A percentile compares a stretch with the other conserved stretches of the same genome.
phyloP scores from a whole-genome alignment of 2,888 invertebrate genomes.

The Polyploca ridens region DNA sequence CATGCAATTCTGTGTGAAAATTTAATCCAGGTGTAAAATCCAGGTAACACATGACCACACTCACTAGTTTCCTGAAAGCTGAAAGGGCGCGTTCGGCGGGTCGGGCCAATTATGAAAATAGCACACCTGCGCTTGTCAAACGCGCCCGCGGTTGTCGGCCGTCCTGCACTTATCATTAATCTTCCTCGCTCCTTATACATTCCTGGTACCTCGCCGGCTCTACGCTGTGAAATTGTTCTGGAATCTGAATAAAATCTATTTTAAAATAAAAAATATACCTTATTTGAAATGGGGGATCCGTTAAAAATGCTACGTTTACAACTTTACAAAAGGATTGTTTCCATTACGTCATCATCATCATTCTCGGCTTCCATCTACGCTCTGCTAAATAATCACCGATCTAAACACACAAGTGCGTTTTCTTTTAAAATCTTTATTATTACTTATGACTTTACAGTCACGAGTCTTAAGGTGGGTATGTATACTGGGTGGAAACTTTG shows the following conservation, averaged over 20 bases:
- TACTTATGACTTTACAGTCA: too few species aligned
- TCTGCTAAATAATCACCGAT: too few species aligned
- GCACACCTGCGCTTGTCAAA: conserved; percentile 84
- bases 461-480: too few species aligned
- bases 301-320: too few species aligned
- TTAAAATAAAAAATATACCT: background rate
- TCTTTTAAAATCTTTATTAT: too few species aligned
- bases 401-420: too few species aligned
- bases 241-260: conserved; percentile 19
- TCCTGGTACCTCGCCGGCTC: conserved; percentile 66
- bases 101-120: conserved; percentile 84
- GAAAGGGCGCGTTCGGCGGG: conserved; percentile 72
- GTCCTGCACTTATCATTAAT: conserved; percentile 73
- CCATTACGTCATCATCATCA: too few species aligned
- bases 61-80: conserved; percentile 64
- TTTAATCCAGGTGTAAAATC: conserved; percentile 21
- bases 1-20: background rate
- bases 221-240: conserved; percentile 52
- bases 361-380: too few species aligned
- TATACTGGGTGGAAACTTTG: too few species aligned
- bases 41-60: conserved; percentile 41
- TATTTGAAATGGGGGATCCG: background rate
- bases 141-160: conserved; percentile 78
- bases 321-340: too few species aligned
- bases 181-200: conserved; percentile 78